A percentile compares a stretch with the other conserved stretches of the same genome.
Conservation (phyloP, 2,888 invertebrate species). For the Pantelozetes paolii region DNA sequence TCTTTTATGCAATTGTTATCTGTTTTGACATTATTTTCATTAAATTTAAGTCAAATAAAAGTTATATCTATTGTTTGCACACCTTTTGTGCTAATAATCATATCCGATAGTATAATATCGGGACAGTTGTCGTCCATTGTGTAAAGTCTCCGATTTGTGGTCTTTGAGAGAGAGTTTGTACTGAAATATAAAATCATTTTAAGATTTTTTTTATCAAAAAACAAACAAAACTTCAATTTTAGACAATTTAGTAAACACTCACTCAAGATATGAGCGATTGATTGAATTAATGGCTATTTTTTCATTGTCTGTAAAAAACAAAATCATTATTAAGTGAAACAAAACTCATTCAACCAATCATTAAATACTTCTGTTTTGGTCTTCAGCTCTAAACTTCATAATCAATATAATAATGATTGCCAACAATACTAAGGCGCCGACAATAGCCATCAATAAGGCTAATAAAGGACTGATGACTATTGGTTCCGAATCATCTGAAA, state of each 20-base stretch:
- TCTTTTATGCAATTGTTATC: not conserved
- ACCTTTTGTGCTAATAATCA: conserved; percentile 13
- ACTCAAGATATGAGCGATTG: conserved; percentile 14
- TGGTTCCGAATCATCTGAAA: conserved; percentile 45
- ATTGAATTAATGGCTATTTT: conserved; percentile 14
- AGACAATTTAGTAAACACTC: not conserved
- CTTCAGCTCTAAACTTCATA: conserved; percentile 62
- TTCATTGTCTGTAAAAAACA: not conserved
- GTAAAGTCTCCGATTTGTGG: not conserved
- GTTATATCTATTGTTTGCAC: not conserved
- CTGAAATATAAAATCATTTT: too few relatives aligned
- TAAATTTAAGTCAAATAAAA: not conserved
- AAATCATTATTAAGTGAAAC: not conserved
- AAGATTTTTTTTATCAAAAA: too few relatives aligned
- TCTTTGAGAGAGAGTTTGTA: not conserved
- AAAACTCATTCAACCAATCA: too few relatives aligned
- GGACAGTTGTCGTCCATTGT: conserved; percentile 22
- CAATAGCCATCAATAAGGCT: conserved; percentile 76
- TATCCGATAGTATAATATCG: conserved; percentile 23
- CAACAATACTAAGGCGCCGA: conserved; percentile 70
- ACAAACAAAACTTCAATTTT: not conserved
- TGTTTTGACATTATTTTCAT: not conserved
- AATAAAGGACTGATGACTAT: conserved; percentile 69
- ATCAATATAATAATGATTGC: conserved; percentile 71
- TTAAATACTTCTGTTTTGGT: conserved; percentile 45